These are phyloP conservation scores for Clarias magur DNA, from an alignment of 2,113 vertebrate genomes.

Conservation along the genomic window DNA sequence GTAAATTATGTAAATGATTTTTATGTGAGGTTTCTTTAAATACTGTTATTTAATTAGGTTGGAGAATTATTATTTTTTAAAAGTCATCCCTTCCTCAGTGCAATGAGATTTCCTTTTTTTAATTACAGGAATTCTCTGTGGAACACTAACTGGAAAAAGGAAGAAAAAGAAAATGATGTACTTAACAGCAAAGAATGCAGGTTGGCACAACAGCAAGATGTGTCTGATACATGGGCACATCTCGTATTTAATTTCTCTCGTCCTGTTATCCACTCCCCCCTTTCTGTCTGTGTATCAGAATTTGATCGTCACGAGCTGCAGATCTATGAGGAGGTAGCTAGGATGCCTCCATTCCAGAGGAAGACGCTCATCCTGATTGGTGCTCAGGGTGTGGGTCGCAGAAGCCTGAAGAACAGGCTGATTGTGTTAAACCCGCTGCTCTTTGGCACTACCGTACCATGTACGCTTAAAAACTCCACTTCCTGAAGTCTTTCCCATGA, in stretches of 20 bases:
- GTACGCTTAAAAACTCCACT: constrained; percentile 73
- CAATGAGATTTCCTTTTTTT: neutral
- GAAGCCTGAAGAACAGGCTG: constrained; percentile 96
- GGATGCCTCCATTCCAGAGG: constrained; percentile 97
- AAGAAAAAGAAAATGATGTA: constrained; percentile 99
- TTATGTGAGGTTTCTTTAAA: neutral
- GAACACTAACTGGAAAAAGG: constrained; percentile 86
- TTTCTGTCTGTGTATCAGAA: constrained; percentile 70
- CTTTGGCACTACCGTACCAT: constrained; percentile 96
- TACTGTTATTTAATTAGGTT: neutral
- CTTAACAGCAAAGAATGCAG: constrained; percentile 95
- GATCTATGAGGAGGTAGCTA: constrained; percentile 96
- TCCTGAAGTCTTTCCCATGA: neutral
- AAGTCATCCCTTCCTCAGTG: neutral
- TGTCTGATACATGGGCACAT: neutral
- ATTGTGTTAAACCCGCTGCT: constrained; percentile 88
- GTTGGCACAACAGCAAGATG: constrained; percentile 62
- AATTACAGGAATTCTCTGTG: constrained; percentile 86
- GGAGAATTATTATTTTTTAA: neutral
- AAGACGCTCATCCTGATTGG: constrained; percentile 96
- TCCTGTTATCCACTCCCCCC: too few relatives aligned
- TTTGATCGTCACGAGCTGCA: constrained; percentile 98
- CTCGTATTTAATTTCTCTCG: neutral
- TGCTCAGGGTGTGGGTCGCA: constrained; percentile 93
- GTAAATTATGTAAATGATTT: neutral